Conservation (phyloP, 2,888 invertebrate species). For the Drosophila borealis region DNA sequence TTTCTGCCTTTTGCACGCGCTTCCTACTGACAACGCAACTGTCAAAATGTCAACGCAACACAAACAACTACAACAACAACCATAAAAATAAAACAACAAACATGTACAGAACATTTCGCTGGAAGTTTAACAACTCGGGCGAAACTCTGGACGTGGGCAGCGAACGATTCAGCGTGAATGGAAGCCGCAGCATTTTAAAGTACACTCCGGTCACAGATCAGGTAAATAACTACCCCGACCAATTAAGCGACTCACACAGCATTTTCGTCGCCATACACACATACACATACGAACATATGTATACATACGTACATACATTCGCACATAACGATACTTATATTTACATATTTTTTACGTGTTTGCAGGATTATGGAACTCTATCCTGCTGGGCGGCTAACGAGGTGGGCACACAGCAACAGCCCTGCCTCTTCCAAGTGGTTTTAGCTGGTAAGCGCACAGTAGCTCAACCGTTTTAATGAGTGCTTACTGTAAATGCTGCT, state of each 20-base stretch:
- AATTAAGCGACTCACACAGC: conserved; percentile 38
- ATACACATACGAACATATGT: conserved; percentile 3
- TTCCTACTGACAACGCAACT: conserved; percentile 54
- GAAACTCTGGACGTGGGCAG: conserved; percentile 93
- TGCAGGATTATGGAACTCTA: conserved; percentile 92
- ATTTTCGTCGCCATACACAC: background rate
- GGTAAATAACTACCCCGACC: conserved; percentile 69
- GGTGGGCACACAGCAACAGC: conserved; percentile 92
- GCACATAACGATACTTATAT: conserved; percentile 6
- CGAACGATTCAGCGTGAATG: conserved; percentile 91
- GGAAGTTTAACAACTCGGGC: conserved; percentile 98
- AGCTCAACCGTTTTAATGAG: conserved; percentile 2
- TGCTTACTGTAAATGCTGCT: background rate
- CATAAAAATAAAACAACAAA: conserved; percentile 28
- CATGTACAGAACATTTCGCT: conserved; percentile 90
- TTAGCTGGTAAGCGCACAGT: conserved; percentile 89
- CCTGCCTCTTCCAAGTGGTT: conserved; percentile 95
- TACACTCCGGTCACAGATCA: conserved; percentile 88
- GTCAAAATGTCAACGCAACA: conserved; percentile 79
- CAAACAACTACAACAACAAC: conserved; percentile 41
- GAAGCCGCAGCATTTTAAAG: conserved; percentile 89
- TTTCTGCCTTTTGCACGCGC: conserved; percentile 50
- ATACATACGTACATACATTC: conserved; percentile 4
- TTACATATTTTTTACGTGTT: conserved; percentile 34
- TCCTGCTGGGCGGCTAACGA: conserved; percentile 94